phyloP scores from a whole-genome alignment of 2,797 vertebrate species.

The Distichodus sexfasciatus region DNA sequence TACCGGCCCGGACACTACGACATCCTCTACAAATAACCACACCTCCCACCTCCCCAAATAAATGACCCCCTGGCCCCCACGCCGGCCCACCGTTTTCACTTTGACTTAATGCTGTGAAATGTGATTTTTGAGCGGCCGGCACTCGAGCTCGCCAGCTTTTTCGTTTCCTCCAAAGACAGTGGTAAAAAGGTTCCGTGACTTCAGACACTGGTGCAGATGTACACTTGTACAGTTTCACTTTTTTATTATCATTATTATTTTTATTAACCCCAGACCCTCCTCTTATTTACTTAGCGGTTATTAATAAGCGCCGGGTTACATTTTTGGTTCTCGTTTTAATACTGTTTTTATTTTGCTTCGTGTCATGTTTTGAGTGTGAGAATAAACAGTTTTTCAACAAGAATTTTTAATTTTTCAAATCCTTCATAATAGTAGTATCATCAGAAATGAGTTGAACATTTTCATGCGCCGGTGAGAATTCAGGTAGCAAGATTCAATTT shows the following conservation, averaged over 20 bases:
- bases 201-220: conserved; percentile 52
- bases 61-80: too few relatives aligned
- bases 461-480: too few relatives aligned
- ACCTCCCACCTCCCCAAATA: too few relatives aligned
- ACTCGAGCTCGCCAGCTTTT: conserved; percentile 14
- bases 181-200: conserved; percentile 27
- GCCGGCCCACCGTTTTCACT: too few relatives aligned
- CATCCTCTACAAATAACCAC: conserved; percentile 90
- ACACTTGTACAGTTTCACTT: conserved; percentile 47
- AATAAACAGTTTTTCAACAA: conserved; percentile 48
- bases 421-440: too few relatives aligned
- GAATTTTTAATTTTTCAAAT: conserved; percentile 5
- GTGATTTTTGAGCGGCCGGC: conserved; percentile 31
- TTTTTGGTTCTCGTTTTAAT: conserved; percentile 21
- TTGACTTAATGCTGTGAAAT: conserved; percentile 44
- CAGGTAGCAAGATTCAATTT: too few relatives aligned
- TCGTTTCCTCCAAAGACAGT: conserved; percentile 26
- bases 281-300: conserved; percentile 4
- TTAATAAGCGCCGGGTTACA: neutral
- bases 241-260: too few relatives aligned
- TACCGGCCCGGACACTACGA: conserved; percentile 96
- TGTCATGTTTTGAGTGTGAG: conserved; percentile 34
- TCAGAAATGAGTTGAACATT: too few relatives aligned
- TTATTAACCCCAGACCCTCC: conserved; percentile 6
- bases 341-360: conserved; percentile 29